A percentile compares a stretch with the other conserved stretches of the same genome.
phyloP scores from a whole-genome alignment of 2,888 invertebrate genomes.

The Bedellia somnulentella region DNA sequence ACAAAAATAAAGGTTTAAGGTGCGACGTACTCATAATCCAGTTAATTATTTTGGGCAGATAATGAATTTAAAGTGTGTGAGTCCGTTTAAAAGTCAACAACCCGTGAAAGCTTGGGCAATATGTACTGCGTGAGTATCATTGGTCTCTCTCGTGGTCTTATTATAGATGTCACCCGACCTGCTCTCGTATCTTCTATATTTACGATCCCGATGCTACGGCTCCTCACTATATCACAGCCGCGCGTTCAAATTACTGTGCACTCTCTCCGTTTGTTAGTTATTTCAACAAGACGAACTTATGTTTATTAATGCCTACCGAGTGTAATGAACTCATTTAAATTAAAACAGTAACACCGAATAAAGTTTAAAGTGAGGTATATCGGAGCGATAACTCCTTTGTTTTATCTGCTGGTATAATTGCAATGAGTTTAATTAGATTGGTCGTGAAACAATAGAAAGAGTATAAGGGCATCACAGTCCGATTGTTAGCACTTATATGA shows the following conservation, averaged over 20 bases:
- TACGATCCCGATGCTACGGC: conserved; percentile 18
- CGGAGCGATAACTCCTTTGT: too few species aligned
- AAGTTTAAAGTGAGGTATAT: too few species aligned
- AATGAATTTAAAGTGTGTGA: conserved; percentile 10
- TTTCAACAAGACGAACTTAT: too few species aligned
- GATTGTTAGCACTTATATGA: conserved; percentile 2
- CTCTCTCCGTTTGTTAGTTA: too few species aligned
- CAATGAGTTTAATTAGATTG: conserved; percentile 39
- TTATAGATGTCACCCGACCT: conserved; percentile 60
- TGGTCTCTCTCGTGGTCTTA: conserved; percentile 53
- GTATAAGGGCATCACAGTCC: conserved; percentile 28
- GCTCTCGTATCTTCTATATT: conserved; percentile 56
- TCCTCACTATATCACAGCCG: background rate
- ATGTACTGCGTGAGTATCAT: conserved; percentile 29
- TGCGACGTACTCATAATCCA: too few species aligned
- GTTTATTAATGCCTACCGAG: too few species aligned
- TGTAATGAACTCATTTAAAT: too few species aligned
- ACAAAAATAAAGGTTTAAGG: too few species aligned
- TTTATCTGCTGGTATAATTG: too few species aligned
- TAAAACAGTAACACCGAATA: too few species aligned
- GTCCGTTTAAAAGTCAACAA: conserved; percentile 42
- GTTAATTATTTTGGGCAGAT: conserved; percentile 7
- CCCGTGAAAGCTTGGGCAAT: conserved; percentile 49
- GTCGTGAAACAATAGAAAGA: conserved; percentile 39
- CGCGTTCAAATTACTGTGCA: conserved; percentile 10